A percentile compares a stretch with the other conserved stretches of the same genome.
Evolutionary conservation across 2,113 vertebrate species (phyloP).

Genomic region (Cynoglossus semilaevis): DNA sequence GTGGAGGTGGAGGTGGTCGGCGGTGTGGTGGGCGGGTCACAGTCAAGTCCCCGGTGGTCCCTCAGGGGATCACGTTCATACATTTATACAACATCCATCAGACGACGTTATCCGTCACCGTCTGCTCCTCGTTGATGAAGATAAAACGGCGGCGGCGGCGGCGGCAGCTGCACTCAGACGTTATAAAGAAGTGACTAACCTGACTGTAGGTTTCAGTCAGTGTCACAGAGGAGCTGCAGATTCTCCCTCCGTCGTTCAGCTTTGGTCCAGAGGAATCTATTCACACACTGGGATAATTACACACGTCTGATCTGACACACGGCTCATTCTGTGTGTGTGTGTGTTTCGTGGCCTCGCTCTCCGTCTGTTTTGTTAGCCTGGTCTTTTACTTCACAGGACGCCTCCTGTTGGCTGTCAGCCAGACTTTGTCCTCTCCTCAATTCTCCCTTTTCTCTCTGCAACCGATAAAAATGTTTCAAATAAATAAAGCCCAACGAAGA

Average conservation of each 20-base stretch:
- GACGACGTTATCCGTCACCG: slow-evolving; percentile 54
- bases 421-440: slow-evolving; percentile 26
- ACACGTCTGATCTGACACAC: slow-evolving; percentile 41
- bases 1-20: slow-evolving; percentile 45
- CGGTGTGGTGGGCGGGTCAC: slow-evolving; percentile 34
- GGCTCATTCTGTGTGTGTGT: slow-evolving; percentile 41
- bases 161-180: slow-evolving; percentile 32
- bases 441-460: slow-evolving; percentile 23
- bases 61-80: slow-evolving; percentile 12
- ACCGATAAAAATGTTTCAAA: slow-evolving; percentile 11
- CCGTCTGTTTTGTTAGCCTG: slow-evolving; percentile 27
- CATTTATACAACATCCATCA: slow-evolving; percentile 34
- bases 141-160: slow-evolving; percentile 50
- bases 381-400: slow-evolving; percentile 43
- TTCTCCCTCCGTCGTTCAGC: slow-evolving; percentile 9
- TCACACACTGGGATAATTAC: slow-evolving; percentile 47
- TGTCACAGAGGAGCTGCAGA: slow-evolving; percentile 20
- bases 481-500: slow-evolving; percentile 20
- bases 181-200: slow-evolving; percentile 23
- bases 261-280: slow-evolving; percentile 44
- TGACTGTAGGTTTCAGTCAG: slow-evolving; percentile 31
- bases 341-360: slow-evolving; percentile 42
- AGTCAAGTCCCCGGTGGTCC: slow-evolving; percentile 42
- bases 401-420: slow-evolving; percentile 24
- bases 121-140: slow-evolving; percentile 40